Conservation (phyloP, 2,888 invertebrate species). For the Zeuzera pyrina region DNA sequence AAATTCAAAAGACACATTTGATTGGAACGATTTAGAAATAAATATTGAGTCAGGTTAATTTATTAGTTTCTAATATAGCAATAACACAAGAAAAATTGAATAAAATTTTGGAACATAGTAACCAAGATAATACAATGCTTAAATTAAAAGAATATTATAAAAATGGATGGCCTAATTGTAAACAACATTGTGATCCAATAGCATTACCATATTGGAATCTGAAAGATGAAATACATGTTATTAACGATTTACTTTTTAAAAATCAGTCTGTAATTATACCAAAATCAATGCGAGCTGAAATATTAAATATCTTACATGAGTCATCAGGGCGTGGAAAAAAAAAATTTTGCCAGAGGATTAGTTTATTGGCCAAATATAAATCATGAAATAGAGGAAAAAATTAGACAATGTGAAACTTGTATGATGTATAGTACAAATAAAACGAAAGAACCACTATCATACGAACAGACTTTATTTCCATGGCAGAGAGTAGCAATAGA, state of each 20-base stretch:
- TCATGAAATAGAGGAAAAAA: slow-evolving; percentile 10
- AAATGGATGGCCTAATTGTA: slow-evolving; percentile 10
- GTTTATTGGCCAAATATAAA: slow-evolving; percentile 13
- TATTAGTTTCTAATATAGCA: slow-evolving; percentile 7
- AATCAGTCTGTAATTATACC: slow-evolving; percentile 9
- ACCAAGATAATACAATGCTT: slow-evolving; percentile 2
- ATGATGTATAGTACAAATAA: slow-evolving; percentile 5
- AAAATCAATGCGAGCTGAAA: slow-evolving; percentile 10
- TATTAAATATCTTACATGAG: slow-evolving; percentile 11
- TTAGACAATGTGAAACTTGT: slow-evolving; percentile 7
- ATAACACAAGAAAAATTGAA: slow-evolving; percentile 9
- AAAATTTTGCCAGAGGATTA: slow-evolving; percentile 9
- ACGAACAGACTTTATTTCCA: slow-evolving; percentile 5
- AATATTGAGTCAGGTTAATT: slow-evolving; percentile 7
- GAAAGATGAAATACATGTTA: no score
- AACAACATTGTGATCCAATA: slow-evolving; percentile 6
- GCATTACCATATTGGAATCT: slow-evolving; percentile 11
- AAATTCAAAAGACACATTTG: background rate
- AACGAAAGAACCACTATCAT: slow-evolving; percentile 7
- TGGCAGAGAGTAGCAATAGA: slow-evolving; percentile 8
- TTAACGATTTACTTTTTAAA: slow-evolving; percentile 10
- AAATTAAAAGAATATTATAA: slow-evolving; percentile 8
- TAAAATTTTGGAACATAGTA: slow-evolving; percentile 3
- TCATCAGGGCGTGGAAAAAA: slow-evolving; percentile 11
- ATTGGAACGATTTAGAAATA: background rate